Percentiles rank a stretch among this genome's conserved stretches.
phyloP scores from a whole-genome alignment of 2,797 vertebrate species.

The Scolopax bukidnonensis region DNA sequence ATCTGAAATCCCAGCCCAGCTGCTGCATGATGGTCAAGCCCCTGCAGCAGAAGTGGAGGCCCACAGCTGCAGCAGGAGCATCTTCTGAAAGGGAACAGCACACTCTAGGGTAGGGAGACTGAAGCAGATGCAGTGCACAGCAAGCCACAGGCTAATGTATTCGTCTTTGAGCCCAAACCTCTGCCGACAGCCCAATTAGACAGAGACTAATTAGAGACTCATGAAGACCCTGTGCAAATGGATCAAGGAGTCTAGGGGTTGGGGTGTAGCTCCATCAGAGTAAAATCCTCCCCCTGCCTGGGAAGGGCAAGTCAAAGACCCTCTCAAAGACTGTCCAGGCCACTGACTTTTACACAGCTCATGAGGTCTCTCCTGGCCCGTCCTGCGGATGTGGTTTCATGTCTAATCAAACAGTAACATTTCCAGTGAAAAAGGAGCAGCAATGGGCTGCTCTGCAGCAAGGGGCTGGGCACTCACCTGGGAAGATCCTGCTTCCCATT shows the following conservation, averaged over 20 bases:
- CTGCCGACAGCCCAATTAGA: neutral
- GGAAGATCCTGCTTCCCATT: neutral
- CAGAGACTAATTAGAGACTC: neutral
- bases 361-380: fast-evolving
- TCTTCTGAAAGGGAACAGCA: slow-evolving; percentile 56
- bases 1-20: neutral
- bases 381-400: neutral
- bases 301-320: neutral
- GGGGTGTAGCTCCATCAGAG: neutral
- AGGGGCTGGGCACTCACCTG: neutral
- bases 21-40: fast-evolving
- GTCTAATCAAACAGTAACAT: neutral
- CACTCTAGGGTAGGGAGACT: slow-evolving; percentile 51
- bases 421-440: neutral
- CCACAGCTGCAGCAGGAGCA: neutral
- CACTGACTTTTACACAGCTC: neutral
- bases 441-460: neutral
- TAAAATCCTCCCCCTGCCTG: neutral
- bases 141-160: neutral
- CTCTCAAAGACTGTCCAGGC: neutral
- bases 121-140: neutral
- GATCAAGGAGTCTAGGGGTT: neutral
- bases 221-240: neutral
- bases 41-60: neutral
- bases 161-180: neutral